Conservation (phyloP, 2,797 vertebrate species). For the Micromesistius poutassou region DNA sequence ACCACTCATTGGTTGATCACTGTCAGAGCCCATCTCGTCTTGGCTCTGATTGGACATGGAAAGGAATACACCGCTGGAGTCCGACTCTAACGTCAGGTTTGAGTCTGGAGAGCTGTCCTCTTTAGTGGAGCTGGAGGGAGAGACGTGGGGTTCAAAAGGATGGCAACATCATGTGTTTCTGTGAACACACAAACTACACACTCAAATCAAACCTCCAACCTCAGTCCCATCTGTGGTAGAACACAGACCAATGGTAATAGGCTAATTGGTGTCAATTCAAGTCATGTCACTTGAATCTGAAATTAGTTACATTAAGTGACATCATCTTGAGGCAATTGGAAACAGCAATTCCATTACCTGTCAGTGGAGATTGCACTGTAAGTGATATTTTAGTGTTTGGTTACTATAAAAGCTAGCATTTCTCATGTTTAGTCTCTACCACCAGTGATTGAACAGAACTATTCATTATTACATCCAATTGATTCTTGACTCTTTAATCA, state of each 20-base stretch:
- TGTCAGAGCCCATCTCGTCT: conserved; percentile 69
- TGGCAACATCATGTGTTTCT: not conserved
- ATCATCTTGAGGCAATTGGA: not conserved
- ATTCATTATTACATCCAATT: no score
- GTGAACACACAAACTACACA: not conserved
- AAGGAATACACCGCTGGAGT: conserved; percentile 75
- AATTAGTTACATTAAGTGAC: not conserved
- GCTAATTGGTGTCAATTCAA: not conserved
- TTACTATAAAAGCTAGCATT: not conserved
- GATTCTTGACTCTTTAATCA: not conserved
- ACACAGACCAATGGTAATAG: not conserved
- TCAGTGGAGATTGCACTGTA: not conserved
- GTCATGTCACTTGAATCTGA: not conserved
- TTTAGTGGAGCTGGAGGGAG: conserved; percentile 58
- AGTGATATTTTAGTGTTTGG: not conserved
- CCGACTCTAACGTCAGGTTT: conserved; percentile 70
- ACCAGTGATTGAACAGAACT: not conserved
- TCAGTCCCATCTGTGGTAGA: not conserved
- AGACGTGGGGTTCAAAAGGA: conserved; percentile 31
- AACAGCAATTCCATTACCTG: not conserved
- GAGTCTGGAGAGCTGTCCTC: conserved; percentile 76
- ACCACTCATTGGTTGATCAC: conserved; percentile 68
- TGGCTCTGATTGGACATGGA: conserved; percentile 74
- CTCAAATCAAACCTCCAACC: not conserved
- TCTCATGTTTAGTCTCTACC: not conserved